phyloP scores from a whole-genome alignment of 2,113 vertebrate genomes.

The Cavia aperea region DNA sequence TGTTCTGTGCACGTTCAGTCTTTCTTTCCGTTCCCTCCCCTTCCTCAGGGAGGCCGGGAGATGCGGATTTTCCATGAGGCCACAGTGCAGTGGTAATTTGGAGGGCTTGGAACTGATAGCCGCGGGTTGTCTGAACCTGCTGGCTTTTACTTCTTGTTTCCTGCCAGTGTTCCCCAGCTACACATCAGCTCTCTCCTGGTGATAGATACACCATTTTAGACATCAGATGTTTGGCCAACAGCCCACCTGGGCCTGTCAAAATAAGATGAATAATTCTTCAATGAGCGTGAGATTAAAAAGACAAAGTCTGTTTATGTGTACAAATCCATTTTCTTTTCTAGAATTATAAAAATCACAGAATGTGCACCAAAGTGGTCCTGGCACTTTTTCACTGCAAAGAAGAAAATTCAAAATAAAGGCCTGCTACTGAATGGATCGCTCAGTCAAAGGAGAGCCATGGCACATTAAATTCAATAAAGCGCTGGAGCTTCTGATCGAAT shows the following conservation, averaged over 20 bases:
- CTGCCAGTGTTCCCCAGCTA: not conserved
- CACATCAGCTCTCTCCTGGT: not conserved
- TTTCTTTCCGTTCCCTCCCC: not conserved
- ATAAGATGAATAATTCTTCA: constrained; percentile 56
- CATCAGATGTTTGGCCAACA: constrained; percentile 54
- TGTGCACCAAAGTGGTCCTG: not conserved
- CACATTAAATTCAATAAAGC: constrained; percentile 66
- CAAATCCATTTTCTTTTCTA: constrained; percentile 51
- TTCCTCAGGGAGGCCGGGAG: not conserved
- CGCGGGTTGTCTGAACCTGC: not conserved
- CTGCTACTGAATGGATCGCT: constrained; percentile 40
- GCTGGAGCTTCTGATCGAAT: constrained; percentile 60
- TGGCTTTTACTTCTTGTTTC: not conserved
- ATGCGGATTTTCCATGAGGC: not conserved
- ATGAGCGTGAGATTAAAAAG: constrained; percentile 48
- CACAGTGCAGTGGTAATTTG: too few relatives aligned
- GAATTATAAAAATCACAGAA: constrained; percentile 49
- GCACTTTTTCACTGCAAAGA: constrained; percentile 46
- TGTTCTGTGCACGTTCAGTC: accelerated
- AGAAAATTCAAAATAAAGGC: constrained; percentile 47
- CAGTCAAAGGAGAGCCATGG: constrained; percentile 44
- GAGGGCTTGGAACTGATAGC: not conserved
- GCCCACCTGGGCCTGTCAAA: constrained; percentile 46
- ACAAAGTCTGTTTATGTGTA: constrained; percentile 14
- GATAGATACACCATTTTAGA: not conserved